Evolutionary conservation across 2,888 invertebrate species (phyloP).

Genomic region (Eristalis tenax): DNA sequence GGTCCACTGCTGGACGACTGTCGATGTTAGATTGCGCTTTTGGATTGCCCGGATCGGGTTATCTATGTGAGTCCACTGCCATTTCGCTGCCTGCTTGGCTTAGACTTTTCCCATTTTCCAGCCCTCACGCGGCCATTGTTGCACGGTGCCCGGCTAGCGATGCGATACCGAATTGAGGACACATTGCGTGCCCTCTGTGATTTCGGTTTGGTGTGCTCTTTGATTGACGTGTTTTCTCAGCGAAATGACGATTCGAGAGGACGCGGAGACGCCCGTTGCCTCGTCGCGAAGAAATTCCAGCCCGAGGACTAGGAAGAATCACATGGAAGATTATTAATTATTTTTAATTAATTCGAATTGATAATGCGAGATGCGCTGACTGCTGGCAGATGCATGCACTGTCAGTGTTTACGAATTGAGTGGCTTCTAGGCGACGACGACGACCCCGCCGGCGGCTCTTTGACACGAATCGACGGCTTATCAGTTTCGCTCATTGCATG

Average conservation of each 20-base stretch:
- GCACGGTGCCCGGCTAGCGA: background rate
- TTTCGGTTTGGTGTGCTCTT: conserved; percentile 6
- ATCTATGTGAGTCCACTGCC: conserved; percentile 42
- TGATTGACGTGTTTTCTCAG: conserved; percentile 56
- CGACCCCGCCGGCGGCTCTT: background rate
- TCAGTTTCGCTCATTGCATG: background rate
- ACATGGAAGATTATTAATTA: conserved; percentile 46
- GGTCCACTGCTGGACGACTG: conserved; percentile 30
- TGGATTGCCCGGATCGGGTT: conserved; percentile 33
- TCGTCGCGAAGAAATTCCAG: background rate
- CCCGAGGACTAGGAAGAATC: conserved; percentile 51
- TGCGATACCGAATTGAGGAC: conserved; percentile 58
- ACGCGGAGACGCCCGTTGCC: no score
- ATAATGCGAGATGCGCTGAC: conserved; percentile 45
- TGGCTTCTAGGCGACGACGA: background rate
- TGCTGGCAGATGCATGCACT: conserved; percentile 3
- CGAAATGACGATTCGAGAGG: conserved; percentile 34
- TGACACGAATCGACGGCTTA: background rate
- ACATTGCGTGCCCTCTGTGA: conserved; percentile 19
- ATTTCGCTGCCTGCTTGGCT: conserved; percentile 29
- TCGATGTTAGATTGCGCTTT: conserved; percentile 39
- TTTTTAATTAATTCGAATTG: conserved; percentile 63
- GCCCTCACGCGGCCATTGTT: background rate
- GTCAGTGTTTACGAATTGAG: background rate
- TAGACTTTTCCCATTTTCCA: conserved; percentile 25